Percentiles rank a stretch among this genome's conserved stretches.
phyloP scores from a whole-genome alignment of 2,797 vertebrate species.

The Sebastes hopkinsi region DNA sequence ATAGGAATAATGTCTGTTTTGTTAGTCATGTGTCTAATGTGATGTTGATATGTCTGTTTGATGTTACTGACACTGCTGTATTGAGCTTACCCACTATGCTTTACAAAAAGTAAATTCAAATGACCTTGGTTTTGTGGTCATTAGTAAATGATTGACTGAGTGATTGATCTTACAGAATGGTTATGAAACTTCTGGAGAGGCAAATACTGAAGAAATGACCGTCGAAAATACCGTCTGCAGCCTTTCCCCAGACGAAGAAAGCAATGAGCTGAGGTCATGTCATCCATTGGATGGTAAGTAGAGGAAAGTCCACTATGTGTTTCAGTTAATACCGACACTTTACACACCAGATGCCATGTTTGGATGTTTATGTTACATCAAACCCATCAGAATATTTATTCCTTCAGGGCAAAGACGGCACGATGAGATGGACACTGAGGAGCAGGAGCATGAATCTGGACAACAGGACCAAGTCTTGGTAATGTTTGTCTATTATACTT shows the following conservation, averaged over 20 bases:
- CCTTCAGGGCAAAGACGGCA: conserved; percentile 51
- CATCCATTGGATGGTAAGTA: conserved; percentile 46
- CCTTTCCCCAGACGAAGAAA: conserved; percentile 22
- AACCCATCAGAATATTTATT: neutral
- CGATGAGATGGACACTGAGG: conserved; percentile 26
- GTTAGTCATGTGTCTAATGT: neutral
- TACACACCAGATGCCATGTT: neutral
- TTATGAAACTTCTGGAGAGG: conserved; percentile 22
- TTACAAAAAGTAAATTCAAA: neutral
- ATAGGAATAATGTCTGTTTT: neutral
- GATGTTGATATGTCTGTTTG: neutral
- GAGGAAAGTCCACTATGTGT: neutral
- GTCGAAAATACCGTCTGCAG: conserved; percentile 14
- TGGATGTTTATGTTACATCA: neutral
- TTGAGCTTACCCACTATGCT: neutral
- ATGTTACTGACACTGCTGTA: neutral
- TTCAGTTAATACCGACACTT: neutral
- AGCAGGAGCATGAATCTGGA: conserved; percentile 35
- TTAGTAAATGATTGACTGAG: neutral
- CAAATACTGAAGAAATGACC: conserved; percentile 26
- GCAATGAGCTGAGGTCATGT: conserved; percentile 17
- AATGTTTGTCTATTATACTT: neutral
- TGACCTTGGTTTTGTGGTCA: neutral
- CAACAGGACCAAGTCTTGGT: conserved; percentile 40
- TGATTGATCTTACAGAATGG: conserved; percentile 24